These are phyloP conservation scores for Leptosomus discolor DNA, from an alignment of 2,113 vertebrate genomes.

Conservation along the genomic window DNA sequence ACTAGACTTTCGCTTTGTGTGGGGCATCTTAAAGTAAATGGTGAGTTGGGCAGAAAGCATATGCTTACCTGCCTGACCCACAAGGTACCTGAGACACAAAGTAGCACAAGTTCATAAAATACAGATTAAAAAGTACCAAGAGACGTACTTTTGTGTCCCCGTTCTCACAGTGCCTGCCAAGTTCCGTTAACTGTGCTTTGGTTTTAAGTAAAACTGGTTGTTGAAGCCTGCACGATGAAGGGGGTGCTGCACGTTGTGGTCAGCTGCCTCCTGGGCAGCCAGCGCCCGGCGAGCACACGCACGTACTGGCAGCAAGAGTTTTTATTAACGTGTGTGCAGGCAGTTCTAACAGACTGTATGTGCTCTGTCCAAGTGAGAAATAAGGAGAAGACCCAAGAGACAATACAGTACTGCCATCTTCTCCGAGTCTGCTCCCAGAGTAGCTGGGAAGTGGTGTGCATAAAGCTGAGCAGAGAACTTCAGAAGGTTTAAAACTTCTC, in stretches of 20 bases:
- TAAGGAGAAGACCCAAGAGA: neutral
- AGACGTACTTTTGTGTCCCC: neutral
- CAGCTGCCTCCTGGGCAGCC: neutral
- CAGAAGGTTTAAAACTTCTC: neutral
- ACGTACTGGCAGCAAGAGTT: fast-evolving
- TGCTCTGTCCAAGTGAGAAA: neutral
- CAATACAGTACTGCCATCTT: neutral
- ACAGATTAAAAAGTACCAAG: neutral
- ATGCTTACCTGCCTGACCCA: neutral
- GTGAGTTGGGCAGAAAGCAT: neutral
- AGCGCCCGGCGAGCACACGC: neutral
- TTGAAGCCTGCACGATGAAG: neutral
- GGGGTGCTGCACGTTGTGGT: neutral
- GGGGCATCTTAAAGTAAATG: neutral
- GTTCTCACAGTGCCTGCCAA: neutral
- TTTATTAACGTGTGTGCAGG: neutral
- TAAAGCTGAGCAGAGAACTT: neutral
- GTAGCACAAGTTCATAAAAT: neutral
- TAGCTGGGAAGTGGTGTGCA: neutral
- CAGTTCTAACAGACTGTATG: neutral
- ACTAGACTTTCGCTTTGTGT: neutral
- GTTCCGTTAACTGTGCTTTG: neutral
- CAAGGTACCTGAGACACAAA: neutral
- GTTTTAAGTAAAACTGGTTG: neutral
- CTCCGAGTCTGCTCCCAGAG: neutral